Base-by-base conservation (phyloP, 2,797 vertebrate species). In the Tarsius wallacei region DNA sequence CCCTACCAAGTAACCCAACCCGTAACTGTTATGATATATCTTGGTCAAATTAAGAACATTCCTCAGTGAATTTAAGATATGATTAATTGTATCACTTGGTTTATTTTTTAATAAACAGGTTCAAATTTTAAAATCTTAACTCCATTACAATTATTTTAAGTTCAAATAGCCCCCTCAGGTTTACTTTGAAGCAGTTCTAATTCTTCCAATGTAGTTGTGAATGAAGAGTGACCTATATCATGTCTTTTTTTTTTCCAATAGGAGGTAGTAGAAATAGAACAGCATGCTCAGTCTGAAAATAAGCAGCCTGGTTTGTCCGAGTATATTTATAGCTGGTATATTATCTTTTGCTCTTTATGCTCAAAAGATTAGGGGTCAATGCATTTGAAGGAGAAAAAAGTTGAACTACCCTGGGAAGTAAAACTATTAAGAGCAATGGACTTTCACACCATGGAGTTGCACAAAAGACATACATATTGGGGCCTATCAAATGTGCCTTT, bases 321-420 rank as follows among this genome's bases (percentile, higher is more conserved):
- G 97, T 97, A 71, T 97, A 97, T 98, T 98, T 97, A 98, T 97
- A 97, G 95, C 94, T 84, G 14, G 47, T 53, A 93, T 93, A 98
- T 97, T 97, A 97, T 96, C 63, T 86, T 97, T 96, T 92, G 81
- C 77, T 97, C 94, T 97, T 94, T 90, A 96, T 22, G 59, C 61
- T 97, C 14, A 66, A 63, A 93, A 96, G 97, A 98, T 96, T 96
- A 97, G 93, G 64, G 93, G 87, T 96, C 93, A 96, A 94, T 92
- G 93, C 51, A 88, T 94, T 96, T 97, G 92, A 97, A 96, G 91
- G 55, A 94, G 81, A 81, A 93, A 96, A 96, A 97, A 93, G 97
- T 94, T 96, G 95, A 96, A 97, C 89, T 97, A 96, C 95, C 96
- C 97, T 97, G 94, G 97, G 97, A 97, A 97, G 97, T 97, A 97